Evolutionary conservation across 2,888 invertebrate genomes (phyloP), one percentile per base, ranked within the genome.

Genomic region (Kuschelorhynchus macadamiae): DNA sequence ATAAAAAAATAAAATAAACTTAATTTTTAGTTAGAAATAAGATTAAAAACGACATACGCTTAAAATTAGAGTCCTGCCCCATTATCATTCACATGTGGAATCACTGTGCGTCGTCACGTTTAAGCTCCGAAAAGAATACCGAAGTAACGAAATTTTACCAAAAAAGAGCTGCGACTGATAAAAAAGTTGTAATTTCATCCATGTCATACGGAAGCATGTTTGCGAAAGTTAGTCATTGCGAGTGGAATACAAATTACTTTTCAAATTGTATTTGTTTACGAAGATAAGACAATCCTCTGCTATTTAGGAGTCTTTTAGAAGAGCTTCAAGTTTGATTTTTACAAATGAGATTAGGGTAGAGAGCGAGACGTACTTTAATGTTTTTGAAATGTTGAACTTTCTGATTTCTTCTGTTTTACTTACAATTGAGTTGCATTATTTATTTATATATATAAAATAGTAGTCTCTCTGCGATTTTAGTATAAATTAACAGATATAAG

Each of bases 111-210:
- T n/a, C 36, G 36, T 36, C 36, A 8, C 36, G 36, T 3, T 36
- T 3, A 8, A n/a, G 11, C 36, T 7, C 36, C 36, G 11, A 42
- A 3, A 52, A 61, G 61, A 61, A 52, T 61, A 61, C 52, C 32
- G 36, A 50, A 18, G 57, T 64, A 57, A 64, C 49, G 50, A 18
- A 64, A 64, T 64, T 64, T 56, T 17, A 39, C 17, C 32, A 33
- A 52, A 61, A 61, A 52, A 59, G 39, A 60, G 47, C 42, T 52
- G 41, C 57, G 33, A 18, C 33, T 33, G 50, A 65, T 47, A 50
- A 66, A 17, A 60, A 66, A 66, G 66, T 66, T 60, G 67, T 67
- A 67, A 67, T 67, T 67, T 67, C 33, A 56, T 67, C 61, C 56
- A 25, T 53, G 60, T 67, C 67, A 56, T 67, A 61, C 42, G 18